These are phyloP conservation scores for Aphelocoma coerulescens DNA, from an alignment of 2,113 vertebrate genomes.

Conservation along the genomic window DNA sequence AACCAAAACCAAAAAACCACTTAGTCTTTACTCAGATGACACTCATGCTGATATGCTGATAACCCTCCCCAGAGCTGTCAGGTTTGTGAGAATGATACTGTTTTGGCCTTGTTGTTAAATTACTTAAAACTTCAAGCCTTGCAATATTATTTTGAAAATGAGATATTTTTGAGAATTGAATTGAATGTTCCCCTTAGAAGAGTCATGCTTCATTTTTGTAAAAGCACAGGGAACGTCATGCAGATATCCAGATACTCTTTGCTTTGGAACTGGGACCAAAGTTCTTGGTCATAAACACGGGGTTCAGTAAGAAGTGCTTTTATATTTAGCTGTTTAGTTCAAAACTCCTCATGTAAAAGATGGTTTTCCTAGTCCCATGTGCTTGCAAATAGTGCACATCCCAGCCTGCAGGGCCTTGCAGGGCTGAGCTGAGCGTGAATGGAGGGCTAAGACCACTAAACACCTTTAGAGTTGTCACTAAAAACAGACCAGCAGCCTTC, in stretches of 20 bases:
- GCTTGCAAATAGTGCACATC: neutral
- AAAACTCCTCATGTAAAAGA: neutral
- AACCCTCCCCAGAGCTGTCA: neutral
- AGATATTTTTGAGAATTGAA: neutral
- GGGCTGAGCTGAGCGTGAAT: neutral
- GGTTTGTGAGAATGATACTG: neutral
- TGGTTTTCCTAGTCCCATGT: neutral
- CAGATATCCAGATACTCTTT: neutral
- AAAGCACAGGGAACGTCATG: neutral
- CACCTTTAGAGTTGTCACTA: neutral
- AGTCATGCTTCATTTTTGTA: neutral
- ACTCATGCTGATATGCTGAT: neutral
- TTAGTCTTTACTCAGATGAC: neutral
- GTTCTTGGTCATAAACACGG: neutral
- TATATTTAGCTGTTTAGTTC: neutral
- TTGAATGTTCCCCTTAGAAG: neutral
- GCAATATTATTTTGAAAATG: neutral
- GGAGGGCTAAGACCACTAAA: neutral
- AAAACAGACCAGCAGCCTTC: neutral
- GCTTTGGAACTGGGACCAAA: neutral
- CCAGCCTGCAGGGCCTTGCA: neutral
- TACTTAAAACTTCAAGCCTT: neutral
- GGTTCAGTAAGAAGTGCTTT: neutral
- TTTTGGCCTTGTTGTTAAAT: neutral
- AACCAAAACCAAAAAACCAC: accelerated